Base-by-base conservation (phyloP, 2,797 vertebrate species). In the Eulemur coronatus region DNA sequence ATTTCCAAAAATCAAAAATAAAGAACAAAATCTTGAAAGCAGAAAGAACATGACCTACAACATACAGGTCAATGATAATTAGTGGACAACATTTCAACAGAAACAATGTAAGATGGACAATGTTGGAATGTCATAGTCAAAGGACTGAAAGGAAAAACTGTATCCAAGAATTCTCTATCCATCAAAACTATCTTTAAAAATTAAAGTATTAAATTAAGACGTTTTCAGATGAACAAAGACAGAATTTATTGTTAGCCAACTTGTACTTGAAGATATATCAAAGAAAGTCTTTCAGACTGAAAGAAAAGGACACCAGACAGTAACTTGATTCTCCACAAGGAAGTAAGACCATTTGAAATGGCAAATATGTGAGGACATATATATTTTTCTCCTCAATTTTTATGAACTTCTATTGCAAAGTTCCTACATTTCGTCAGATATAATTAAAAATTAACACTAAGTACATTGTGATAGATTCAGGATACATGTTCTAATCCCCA, bases 401-500 rank as follows among this genome's bases (percentile, higher is more conserved):
- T 82, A 59, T 69, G 69, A 35, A 92, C 35, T 78, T 89, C 35
- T 55, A 26, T 46, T 38, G 13, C 41, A 35, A 59, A 18, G 9
- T 75, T 65, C 41, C 26, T 52, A 59, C 4, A 82, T 85, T 92
- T 84, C 20, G n/a, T 76, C 63, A 82, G 18, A 84, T 90, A 33
- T 73, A 84, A 84, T 55, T 89, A 81, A 86, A 93, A 92, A 78
- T 81, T 76, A 59, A 72, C 15, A 89, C 41, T 38, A 82, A 59
- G 6, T 80, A 80, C 38, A 82, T 81, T 57, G 63, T n/a, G 41
- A 41, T 88, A 81, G 82, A 69, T 86, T 89, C 92, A 91, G 91
- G 63, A 85, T 59, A 3, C 15, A 20, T 69, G 8, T 9, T 90
- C 76, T 33, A 67, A 63, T 92, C 41, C 17, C 79, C 73, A 57